Evolutionary conservation across 1,140 invertebrate species (phyloP).

Genomic region (Zaprionus camerounensis): DNA sequence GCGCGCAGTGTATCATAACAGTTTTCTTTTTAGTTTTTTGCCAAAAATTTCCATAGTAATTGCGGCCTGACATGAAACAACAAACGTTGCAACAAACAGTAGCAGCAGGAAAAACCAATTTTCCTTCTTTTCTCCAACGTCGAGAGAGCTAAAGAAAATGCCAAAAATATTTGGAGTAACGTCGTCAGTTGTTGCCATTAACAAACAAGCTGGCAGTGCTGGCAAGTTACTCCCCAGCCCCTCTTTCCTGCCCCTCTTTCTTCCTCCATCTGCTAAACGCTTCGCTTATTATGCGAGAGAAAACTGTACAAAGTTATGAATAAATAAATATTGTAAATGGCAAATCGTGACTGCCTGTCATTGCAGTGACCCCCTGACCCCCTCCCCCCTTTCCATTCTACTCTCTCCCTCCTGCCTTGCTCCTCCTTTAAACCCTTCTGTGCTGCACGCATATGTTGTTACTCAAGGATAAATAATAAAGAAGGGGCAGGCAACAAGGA

Average conservation of each 20-base stretch:
- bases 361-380: slow-evolving; percentile 28
- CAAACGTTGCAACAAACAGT: slow-evolving; percentile 29
- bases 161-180: slow-evolving; percentile 51
- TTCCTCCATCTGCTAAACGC: slow-evolving; percentile 18
- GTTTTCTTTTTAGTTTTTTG: slow-evolving; percentile 30
- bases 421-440: background rate
- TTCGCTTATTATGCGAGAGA: slow-evolving; percentile 48
- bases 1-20: slow-evolving; percentile 36
- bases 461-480: slow-evolving; percentile 64
- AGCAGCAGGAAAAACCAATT: slow-evolving; percentile 29
- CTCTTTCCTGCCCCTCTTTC: background rate
- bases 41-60: slow-evolving; percentile 65
- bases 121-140: slow-evolving; percentile 6
- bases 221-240: background rate
- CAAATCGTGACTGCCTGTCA: slow-evolving; percentile 77
- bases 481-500: too few species aligned
- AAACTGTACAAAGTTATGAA: slow-evolving; percentile 72
- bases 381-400: background rate
- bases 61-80: slow-evolving; percentile 72
- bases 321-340: slow-evolving; percentile 81
- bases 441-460: slow-evolving; percentile 50
- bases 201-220: slow-evolving; percentile 13
- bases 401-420: background rate
- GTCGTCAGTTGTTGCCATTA: slow-evolving; percentile 34
- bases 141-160: slow-evolving; percentile 26